Conservation (phyloP, 1,140 invertebrate species). For the Euglossa dilemma region DNA sequence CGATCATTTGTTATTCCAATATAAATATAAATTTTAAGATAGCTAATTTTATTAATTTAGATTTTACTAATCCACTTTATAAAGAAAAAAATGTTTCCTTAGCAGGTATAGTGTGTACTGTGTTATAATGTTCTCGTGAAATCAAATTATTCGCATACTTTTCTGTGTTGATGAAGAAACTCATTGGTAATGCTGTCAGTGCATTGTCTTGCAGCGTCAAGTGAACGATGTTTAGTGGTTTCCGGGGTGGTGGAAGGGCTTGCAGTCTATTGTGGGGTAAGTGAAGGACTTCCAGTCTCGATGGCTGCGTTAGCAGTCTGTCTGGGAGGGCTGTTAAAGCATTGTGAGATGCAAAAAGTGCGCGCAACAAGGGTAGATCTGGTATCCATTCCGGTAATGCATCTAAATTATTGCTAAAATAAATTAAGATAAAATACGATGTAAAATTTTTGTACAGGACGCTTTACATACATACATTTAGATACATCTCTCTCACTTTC, state of each 20-base stretch:
- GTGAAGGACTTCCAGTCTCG: constrained; percentile 87
- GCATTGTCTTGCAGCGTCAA: constrained; percentile 90
- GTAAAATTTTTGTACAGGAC: not conserved
- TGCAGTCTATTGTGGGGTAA: constrained; percentile 90
- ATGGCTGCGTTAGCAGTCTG: constrained; percentile 88
- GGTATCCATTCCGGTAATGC: constrained; percentile 90
- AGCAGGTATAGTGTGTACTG: no score
- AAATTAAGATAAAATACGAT: not conserved
- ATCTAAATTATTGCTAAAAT: constrained; percentile 86
- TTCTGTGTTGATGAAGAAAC: constrained; percentile 88
- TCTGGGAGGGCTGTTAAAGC: constrained; percentile 87
- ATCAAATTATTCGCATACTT: constrained; percentile 72
- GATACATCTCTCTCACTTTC: no score
- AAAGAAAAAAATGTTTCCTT: no score
- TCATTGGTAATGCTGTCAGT: constrained; percentile 87
- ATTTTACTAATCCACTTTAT: no score
- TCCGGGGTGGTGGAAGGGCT: constrained; percentile 86
- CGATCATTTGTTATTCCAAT: no score
- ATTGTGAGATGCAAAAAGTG: constrained; percentile 90
- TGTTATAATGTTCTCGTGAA: no score
- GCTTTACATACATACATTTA: no score
- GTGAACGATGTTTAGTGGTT: constrained; percentile 86
- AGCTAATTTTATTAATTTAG: no score
- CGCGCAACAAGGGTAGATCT: constrained; percentile 88
- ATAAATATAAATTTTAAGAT: no score